Conservation (phyloP, 2,797 vertebrate species). For the Enteromius afrohamiltoni region DNA sequence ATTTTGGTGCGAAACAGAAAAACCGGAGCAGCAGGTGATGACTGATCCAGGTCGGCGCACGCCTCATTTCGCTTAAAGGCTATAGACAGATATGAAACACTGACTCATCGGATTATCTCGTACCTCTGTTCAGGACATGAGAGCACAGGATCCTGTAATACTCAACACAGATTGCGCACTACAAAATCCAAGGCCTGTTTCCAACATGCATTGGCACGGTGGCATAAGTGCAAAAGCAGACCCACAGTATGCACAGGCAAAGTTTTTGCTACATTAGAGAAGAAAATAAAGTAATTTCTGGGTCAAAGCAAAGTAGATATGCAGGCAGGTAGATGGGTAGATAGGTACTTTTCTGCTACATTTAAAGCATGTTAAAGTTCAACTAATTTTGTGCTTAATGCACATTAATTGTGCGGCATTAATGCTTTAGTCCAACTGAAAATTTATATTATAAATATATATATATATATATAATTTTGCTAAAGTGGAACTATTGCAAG, state of each 20-base stretch:
- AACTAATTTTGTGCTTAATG: too few species aligned
- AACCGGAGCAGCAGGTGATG: constrained; percentile 1
- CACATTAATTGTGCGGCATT: too few species aligned
- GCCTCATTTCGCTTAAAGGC: background rate
- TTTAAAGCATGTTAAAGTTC: too few species aligned
- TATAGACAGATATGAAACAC: constrained; percentile 1
- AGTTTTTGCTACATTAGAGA: background rate
- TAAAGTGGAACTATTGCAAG: too few species aligned
- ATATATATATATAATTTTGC: too few species aligned
- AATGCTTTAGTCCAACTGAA: too few species aligned
- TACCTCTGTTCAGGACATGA: constrained; percentile 4
- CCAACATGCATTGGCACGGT: background rate
- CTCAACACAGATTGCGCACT: background rate
- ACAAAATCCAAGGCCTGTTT: background rate
- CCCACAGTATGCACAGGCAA: background rate
- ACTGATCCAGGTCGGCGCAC: constrained; percentile 7
- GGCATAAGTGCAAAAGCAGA: background rate
- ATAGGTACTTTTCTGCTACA: too few species aligned
- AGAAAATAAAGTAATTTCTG: background rate
- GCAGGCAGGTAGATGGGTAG: too few species aligned
- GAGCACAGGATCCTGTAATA: constrained; percentile 8
- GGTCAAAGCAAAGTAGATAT: too few species aligned
- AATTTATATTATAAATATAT: too few species aligned
- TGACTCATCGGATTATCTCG: constrained; percentile 14
- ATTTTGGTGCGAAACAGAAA: constrained; percentile 29